These are phyloP conservation scores for Eulimnadia texana DNA, from an alignment of 1,140 invertebrate genomes.

Conservation along the genomic window DNA sequence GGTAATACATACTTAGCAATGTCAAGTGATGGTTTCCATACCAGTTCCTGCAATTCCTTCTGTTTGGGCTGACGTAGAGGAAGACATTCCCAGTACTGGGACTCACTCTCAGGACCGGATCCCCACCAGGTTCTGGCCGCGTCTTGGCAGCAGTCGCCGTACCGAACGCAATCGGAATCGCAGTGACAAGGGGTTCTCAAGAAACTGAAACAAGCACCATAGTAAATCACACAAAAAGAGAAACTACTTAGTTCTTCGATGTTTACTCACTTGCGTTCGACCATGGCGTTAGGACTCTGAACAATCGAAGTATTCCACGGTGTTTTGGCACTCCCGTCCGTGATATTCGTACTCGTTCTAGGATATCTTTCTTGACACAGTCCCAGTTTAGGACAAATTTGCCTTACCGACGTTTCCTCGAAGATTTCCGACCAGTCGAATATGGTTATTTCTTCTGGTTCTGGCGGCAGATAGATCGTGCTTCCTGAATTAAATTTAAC, in stretches of 20 bases:
- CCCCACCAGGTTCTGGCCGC: conserved; percentile 9
- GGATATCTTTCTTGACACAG: neutral
- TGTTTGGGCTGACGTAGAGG: neutral
- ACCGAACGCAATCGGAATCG: conserved; percentile 11
- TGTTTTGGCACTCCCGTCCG: neutral
- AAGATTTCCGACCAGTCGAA: neutral
- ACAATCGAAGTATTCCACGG: neutral
- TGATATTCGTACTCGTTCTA: neutral
- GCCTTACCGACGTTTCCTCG: neutral
- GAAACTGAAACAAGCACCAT: neutral
- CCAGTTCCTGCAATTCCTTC: neutral
- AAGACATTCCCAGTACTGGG: neutral
- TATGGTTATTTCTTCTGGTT: neutral
- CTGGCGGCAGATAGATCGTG: too few species aligned
- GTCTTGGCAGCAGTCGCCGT: conserved; percentile 17
- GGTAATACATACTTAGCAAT: neutral
- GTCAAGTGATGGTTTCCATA: neutral
- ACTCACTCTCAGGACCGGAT: neutral
- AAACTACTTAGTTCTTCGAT: neutral
- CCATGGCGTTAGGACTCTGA: neutral
- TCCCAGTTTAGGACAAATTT: neutral
- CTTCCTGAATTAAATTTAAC: too few species aligned
- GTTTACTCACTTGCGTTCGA: neutral
- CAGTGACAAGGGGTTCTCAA: conserved; percentile 4
- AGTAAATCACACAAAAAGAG: neutral